phyloP scores from a whole-genome alignment of 1,140 invertebrate species.

The Carcinoscorpius rotundicauda region DNA sequence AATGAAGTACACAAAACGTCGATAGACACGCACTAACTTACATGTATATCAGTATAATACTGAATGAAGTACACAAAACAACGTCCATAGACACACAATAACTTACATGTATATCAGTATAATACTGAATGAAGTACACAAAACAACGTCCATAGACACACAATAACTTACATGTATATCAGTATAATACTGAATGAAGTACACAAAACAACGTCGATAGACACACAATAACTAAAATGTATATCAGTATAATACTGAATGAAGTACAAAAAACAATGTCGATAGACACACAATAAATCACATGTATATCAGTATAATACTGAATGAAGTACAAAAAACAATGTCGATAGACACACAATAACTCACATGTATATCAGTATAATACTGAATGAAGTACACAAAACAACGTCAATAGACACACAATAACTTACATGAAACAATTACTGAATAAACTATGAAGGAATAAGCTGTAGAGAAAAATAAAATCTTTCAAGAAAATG shows the following conservation, averaged over 20 bases:
- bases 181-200: constrained; percentile 7
- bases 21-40: too few relatives aligned
- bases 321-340: constrained; percentile 3
- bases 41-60: constrained; percentile 1
- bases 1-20: background rate
- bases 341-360: too few relatives aligned
- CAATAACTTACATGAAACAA: too few relatives aligned
- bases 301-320: constrained; percentile 1
- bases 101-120: too few relatives aligned
- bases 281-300: too few relatives aligned
- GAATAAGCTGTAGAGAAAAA: background rate
- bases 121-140: constrained; percentile 8
- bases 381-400: constrained; percentile 8
- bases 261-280: background rate
- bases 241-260: constrained; percentile 8
- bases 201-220: background rate
- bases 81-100: too few relatives aligned
- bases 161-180: too few relatives aligned
- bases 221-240: too few relatives aligned
- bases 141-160: too few relatives aligned
- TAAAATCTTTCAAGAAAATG: background rate
- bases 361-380: too few relatives aligned
- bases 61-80: constrained; percentile 5
- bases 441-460: background rate
- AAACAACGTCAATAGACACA: too few relatives aligned